Percentiles rank a stretch among this genome's conserved stretches.
Conservation (phyloP, 2,797 vertebrate species). For the Clarias pachynema region DNA sequence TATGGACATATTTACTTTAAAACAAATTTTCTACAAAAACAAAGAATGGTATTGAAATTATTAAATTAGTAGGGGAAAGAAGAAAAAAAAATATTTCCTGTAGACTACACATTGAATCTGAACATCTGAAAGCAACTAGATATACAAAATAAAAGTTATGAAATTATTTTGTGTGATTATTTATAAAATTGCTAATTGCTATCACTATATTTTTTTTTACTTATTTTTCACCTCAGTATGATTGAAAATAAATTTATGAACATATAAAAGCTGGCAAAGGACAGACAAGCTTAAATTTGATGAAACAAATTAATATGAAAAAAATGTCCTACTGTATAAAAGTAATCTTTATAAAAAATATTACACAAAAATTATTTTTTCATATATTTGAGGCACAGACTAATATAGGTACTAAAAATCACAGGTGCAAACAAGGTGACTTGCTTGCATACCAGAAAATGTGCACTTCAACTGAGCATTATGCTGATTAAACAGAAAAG, state of each 20-base stretch:
- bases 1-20: not conserved
- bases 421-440: conserved; percentile 18
- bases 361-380: not conserved
- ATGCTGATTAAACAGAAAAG: conserved; percentile 53
- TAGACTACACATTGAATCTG: not conserved
- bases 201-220: not conserved
- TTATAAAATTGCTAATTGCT: not conserved
- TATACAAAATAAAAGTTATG: not conserved
- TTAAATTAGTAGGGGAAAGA: not conserved
- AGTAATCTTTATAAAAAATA: conserved; percentile 17
- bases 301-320: not conserved
- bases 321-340: conserved; percentile 21
- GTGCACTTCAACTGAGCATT: conserved; percentile 31
- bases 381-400: conserved; percentile 60
- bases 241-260: not conserved
- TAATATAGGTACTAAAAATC: conserved; percentile 61
- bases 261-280: not conserved
- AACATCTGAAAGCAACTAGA: not conserved
- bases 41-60: not conserved
- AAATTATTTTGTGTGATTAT: not conserved
- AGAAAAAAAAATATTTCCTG: not conserved
- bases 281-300: conserved; percentile 2
- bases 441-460: conserved; percentile 22
- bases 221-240: not conserved
- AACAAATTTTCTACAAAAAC: not conserved